Percentiles rank a stretch among this genome's conserved stretches.
phyloP scores from a whole-genome alignment of 2,113 vertebrate species.

The Euleptes europaea region DNA sequence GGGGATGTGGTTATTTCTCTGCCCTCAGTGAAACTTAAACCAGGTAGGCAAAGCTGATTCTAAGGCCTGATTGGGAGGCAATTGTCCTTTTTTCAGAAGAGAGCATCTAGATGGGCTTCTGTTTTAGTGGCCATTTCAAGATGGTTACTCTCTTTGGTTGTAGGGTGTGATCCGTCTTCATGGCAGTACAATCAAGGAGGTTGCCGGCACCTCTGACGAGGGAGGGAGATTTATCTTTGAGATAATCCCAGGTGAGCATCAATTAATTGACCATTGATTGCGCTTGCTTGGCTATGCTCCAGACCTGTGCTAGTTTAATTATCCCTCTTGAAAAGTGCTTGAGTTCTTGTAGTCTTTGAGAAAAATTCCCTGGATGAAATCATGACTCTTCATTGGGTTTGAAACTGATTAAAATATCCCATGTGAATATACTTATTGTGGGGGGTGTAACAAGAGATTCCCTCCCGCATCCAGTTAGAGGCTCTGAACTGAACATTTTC shows the following conservation, averaged over 20 bases:
- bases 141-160: conserved; percentile 37
- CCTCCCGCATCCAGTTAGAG: too few species aligned
- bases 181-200: conserved; percentile 85
- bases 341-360: too few species aligned
- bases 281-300: too few species aligned
- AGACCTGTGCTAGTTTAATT: background rate
- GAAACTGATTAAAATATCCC: background rate
- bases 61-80: background rate
- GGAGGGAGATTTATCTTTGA: conserved; percentile 91
- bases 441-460: too few species aligned
- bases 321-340: too few species aligned
- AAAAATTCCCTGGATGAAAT: background rate
- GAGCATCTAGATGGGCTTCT: background rate
- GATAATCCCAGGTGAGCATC: conserved; percentile 86
- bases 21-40: too few species aligned
- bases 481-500: too few species aligned
- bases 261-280: too few species aligned
- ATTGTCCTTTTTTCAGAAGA: too few species aligned
- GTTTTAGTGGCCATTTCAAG: background rate
- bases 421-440: background rate
- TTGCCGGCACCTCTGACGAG: conserved; percentile 83
- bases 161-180: conserved; percentile 87
- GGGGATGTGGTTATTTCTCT: too few species aligned
- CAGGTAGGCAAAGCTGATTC: background rate
- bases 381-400: background rate